Conservation (phyloP, 1,140 invertebrate genomes). For the Drosophila mojavensis region DNA sequence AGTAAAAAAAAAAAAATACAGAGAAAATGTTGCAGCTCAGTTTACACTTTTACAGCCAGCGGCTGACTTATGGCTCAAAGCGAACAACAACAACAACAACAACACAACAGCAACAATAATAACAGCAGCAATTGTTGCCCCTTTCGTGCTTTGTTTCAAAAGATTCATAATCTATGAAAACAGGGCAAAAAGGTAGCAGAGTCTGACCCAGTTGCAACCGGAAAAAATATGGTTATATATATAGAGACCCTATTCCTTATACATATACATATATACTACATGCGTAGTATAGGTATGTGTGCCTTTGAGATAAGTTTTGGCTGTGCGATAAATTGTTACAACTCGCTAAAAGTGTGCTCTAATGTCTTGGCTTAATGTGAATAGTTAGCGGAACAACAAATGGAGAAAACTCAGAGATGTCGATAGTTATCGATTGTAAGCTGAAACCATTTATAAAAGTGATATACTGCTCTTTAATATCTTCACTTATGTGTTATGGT, state of each 20-base stretch:
- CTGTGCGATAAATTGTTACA: conserved; percentile 4
- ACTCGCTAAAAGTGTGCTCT: neutral
- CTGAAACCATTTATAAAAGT: neutral
- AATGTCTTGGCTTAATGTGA: neutral
- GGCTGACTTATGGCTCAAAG: conserved; percentile 34
- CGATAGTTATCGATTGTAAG: neutral
- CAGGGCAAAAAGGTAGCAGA: conserved; percentile 47
- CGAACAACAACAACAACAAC: neutral
- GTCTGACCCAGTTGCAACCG: conserved; percentile 53
- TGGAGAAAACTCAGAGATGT: neutral
- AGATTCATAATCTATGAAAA: conserved; percentile 30
- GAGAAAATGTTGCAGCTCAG: conserved; percentile 20
- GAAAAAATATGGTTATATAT: conserved; percentile 8
- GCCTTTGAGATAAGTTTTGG: neutral
- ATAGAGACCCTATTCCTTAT: neutral
- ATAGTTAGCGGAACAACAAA: neutral
- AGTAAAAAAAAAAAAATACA: neutral
- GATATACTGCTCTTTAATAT: too few relatives aligned
- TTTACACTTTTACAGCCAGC: conserved; percentile 42
- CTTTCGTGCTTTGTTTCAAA: conserved; percentile 35
- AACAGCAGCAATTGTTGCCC: conserved; percentile 19
- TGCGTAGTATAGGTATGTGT: neutral
- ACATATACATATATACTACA: neutral
- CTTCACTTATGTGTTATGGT: too few relatives aligned
- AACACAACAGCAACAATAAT: neutral